Conservation (phyloP, 2,888 invertebrate genomes). For the Hirtodrosophila confusa region DNA sequence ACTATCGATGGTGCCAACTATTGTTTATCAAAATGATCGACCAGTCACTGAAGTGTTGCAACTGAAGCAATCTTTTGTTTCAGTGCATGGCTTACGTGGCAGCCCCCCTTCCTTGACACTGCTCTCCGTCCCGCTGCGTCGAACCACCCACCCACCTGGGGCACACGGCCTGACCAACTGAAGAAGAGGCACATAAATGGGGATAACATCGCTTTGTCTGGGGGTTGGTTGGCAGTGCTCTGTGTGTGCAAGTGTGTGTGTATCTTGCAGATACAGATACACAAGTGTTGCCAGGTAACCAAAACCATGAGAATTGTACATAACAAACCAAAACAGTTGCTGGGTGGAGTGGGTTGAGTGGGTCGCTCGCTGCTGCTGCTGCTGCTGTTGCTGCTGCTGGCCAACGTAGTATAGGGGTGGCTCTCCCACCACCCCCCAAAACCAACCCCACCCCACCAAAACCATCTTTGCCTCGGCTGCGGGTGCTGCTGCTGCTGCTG, state of each 20-base stretch:
- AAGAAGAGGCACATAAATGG: conserved; percentile 47
- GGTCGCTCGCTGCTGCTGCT: conserved; percentile 17
- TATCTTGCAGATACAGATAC: conserved; percentile 63
- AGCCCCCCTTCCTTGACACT: too few species aligned
- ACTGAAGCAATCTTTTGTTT: too few species aligned
- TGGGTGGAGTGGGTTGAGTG: conserved; percentile 12
- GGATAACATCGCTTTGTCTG: conserved; percentile 56
- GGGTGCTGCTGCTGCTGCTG: conserved; percentile 23
- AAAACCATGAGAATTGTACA: conserved; percentile 72
- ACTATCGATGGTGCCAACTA: too few species aligned
- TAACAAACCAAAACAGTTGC: conserved; percentile 76
- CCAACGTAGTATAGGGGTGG: not conserved
- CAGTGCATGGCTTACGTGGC: too few species aligned
- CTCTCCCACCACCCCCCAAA: too few species aligned
- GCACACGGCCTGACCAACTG: conserved; percentile 41
- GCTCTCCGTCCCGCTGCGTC: not conserved
- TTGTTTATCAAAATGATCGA: too few species aligned
- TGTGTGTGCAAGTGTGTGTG: conserved; percentile 43
- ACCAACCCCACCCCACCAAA: too few species aligned
- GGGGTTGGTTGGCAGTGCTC: conserved; percentile 36
- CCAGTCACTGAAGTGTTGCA: too few species aligned
- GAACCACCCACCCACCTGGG: not conserved
- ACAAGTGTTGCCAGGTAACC: conserved; percentile 76
- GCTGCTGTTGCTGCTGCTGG: conserved; percentile 18
- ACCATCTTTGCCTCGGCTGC: conserved; percentile 3